Evolutionary conservation across 2,888 invertebrate genomes (phyloP).

Genomic region (Pandemis heparana): DNA sequence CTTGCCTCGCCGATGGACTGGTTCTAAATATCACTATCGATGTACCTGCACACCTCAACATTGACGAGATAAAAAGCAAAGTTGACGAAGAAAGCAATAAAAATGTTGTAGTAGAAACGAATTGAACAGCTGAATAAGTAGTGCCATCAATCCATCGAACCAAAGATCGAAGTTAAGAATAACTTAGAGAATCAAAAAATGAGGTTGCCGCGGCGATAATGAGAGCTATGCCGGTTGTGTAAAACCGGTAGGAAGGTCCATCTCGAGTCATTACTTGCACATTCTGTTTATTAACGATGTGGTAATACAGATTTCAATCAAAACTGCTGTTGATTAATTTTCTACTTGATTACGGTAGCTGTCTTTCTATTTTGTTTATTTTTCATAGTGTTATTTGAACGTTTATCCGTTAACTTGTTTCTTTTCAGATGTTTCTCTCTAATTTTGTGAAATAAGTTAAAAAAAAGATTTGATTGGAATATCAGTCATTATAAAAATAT

Average conservation of each 20-base stretch:
- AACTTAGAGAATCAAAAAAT: slow-evolving; percentile 52
- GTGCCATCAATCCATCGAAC: slow-evolving; percentile 59
- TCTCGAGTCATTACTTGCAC: slow-evolving; percentile 80
- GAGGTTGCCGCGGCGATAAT: slow-evolving; percentile 71
- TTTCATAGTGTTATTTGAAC: slow-evolving; percentile 36
- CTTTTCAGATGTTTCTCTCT: slow-evolving; percentile 4
- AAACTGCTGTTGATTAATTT: slow-evolving; percentile 81
- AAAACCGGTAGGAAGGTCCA: slow-evolving; percentile 82
- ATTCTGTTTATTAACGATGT: slow-evolving; percentile 73
- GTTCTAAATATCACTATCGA: slow-evolving; percentile 8
- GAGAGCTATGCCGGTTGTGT: slow-evolving; percentile 65
- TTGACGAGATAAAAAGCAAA: slow-evolving; percentile 3
- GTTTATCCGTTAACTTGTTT: not conserved
- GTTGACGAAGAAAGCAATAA: not conserved
- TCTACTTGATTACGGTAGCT: slow-evolving; percentile 72
- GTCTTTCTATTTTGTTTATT: slow-evolving; percentile 61
- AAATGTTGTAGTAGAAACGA: not conserved
- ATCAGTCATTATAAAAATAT: slow-evolving; percentile 23
- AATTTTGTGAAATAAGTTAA: not conserved
- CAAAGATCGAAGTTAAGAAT: slow-evolving; percentile 25
- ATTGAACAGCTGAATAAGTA: slow-evolving; percentile 43
- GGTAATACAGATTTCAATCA: slow-evolving; percentile 77
- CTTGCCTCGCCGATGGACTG: slow-evolving; percentile 25
- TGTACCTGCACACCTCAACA: not conserved
- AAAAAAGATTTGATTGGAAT: not conserved